phyloP scores from a whole-genome alignment of 2,113 vertebrate genomes.

The Pseudolaguvia tuberculata region DNA sequence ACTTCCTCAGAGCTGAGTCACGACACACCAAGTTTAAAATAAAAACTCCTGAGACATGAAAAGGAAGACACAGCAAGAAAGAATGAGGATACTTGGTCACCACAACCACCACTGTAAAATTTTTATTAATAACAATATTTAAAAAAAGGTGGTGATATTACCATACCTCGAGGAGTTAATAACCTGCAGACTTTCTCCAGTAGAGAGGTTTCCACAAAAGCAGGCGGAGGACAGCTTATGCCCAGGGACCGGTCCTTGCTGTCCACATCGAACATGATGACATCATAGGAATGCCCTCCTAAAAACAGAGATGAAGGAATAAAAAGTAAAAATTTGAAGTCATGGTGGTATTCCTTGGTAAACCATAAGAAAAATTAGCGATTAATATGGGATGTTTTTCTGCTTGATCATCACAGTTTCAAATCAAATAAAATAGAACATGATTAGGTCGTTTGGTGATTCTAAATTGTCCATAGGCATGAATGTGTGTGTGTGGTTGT shows the following conservation, averaged over 20 bases:
- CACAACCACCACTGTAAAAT: too few species aligned
- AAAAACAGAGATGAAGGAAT: constrained; percentile 22
- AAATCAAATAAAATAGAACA: too few species aligned
- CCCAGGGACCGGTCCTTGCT: constrained; percentile 86
- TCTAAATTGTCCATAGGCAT: too few species aligned
- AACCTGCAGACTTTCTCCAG: constrained; percentile 79
- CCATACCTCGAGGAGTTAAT: constrained; percentile 77
- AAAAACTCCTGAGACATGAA: constrained; percentile 75
- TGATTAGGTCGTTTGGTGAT: too few species aligned
- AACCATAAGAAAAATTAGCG: not conserved
- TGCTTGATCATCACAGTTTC: too few species aligned
- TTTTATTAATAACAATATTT: not conserved
- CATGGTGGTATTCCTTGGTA: not conserved
- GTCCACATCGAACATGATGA: constrained; percentile 92
- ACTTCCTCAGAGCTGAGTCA: constrained; percentile 71
- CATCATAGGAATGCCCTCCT: constrained; percentile 74
- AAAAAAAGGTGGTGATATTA: too few species aligned
- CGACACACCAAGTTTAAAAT: constrained; percentile 93
- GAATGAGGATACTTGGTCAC: not conserved
- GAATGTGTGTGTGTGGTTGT: too few species aligned
- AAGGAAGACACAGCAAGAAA: not conserved
- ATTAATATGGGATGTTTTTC: too few species aligned
- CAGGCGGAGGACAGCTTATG: constrained; percentile 90
- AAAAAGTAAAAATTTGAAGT: not conserved
- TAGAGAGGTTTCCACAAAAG: constrained; percentile 81